Conservation (phyloP, 2,888 invertebrate genomes). For the Acleris cristana region DNA sequence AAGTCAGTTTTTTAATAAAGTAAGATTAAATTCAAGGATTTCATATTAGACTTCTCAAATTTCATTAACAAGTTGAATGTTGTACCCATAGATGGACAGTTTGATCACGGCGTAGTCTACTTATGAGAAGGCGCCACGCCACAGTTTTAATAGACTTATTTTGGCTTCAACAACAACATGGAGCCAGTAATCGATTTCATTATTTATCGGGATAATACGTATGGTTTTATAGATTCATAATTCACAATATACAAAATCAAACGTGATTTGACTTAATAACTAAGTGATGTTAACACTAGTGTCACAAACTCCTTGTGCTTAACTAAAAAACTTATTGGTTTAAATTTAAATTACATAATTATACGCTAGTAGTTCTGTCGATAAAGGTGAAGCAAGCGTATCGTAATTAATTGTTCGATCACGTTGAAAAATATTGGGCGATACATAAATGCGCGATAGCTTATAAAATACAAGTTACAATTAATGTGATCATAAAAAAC, state of each 20-base stretch:
- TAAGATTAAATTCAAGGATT: too few species aligned
- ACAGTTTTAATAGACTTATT: too few species aligned
- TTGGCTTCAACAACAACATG: too few species aligned
- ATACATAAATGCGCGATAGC: neutral
- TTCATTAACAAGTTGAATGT: too few species aligned
- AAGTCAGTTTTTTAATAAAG: too few species aligned
- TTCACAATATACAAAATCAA: conserved; percentile 1
- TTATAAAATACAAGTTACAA: neutral
- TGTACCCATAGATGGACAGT: too few species aligned
- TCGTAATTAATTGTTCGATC: neutral
- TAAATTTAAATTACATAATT: too few species aligned
- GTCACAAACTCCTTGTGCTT: conserved; percentile 13
- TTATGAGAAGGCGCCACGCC: too few species aligned
- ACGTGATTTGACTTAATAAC: conserved; percentile 7
- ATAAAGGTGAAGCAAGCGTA: neutral
- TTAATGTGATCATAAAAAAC: neutral
- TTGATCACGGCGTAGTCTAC: too few species aligned
- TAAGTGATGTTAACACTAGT: conserved; percentile 16
- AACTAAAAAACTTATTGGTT: conserved; percentile 10
- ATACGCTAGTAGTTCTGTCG: neutral
- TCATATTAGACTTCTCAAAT: too few species aligned
- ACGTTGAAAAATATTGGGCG: neutral
- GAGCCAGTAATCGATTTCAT: too few species aligned
- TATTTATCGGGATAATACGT: too few species aligned
- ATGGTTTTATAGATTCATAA: conserved; percentile 2